phyloP scores from a whole-genome alignment of 2,888 invertebrate genomes.

The Octodonta nipae region DNA sequence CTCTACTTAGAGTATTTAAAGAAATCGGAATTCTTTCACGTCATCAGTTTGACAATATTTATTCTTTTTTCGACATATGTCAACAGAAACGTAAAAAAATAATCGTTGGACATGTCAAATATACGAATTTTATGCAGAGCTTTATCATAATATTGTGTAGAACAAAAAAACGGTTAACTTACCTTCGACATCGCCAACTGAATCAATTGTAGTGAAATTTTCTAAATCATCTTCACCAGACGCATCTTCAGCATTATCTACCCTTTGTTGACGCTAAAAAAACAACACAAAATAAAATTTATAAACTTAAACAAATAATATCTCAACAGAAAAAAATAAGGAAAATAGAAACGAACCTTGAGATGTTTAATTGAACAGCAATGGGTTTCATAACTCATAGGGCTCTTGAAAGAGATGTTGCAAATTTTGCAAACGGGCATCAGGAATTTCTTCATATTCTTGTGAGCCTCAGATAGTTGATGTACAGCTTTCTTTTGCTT shows the following conservation, averaged over 20 bases:
- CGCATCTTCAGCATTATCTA: slow-evolving; percentile 35
- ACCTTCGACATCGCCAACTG: slow-evolving; percentile 76
- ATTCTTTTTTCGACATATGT: no score
- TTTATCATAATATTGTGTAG: no score
- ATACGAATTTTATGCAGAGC: no score
- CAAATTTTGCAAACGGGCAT: slow-evolving; percentile 72
- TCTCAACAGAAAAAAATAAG: background rate
- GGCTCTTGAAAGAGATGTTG: slow-evolving; percentile 63
- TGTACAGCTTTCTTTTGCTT: slow-evolving; percentile 52
- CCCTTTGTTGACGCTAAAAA: slow-evolving; percentile 44
- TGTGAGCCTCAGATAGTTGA: slow-evolving; percentile 65
- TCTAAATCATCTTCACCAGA: slow-evolving; percentile 58
- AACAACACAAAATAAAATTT: background rate
- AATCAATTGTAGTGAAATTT: slow-evolving; percentile 78
- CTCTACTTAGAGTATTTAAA: no score
- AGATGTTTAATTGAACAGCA: slow-evolving; percentile 70
- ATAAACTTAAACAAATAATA: background rate
- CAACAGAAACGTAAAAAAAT: no score
- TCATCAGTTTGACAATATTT: no score
- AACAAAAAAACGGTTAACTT: no score
- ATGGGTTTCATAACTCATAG: slow-evolving; percentile 75
- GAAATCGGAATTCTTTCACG: no score
- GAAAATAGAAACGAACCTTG: slow-evolving; percentile 41
- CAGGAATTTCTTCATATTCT: slow-evolving; percentile 72
- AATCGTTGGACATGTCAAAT: no score